A percentile compares a stretch with the other conserved stretches of the same genome.
These are phyloP conservation scores for Drosophila truncata DNA, from an alignment of 1,140 invertebrate genomes.

Conservation along the genomic window DNA sequence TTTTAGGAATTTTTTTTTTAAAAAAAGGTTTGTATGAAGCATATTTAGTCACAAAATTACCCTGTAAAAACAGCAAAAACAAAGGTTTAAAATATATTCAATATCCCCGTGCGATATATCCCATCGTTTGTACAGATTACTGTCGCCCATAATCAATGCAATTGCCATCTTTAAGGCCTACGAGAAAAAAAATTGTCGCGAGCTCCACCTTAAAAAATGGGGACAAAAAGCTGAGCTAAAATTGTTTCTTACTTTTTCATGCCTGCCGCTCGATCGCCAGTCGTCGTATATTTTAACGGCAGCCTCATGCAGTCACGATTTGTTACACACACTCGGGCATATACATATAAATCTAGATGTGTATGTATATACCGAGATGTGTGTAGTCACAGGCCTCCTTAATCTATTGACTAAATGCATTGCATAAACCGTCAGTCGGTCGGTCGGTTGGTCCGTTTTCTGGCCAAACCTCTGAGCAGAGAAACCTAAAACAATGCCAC, in stretches of 20 bases:
- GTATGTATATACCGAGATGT: constrained; percentile 44
- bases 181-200: constrained; percentile 45
- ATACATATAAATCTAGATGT: constrained; percentile 49
- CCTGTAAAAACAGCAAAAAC: no score
- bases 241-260: constrained; percentile 31
- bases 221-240: constrained; percentile 33
- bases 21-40: no score
- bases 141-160: constrained; percentile 24
- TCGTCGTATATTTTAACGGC: constrained; percentile 73
- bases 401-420: constrained; percentile 76
- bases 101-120: not conserved
- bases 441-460: not conserved
- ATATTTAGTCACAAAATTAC: no score
- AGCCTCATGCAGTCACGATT: constrained; percentile 82
- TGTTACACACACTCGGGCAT: constrained; percentile 48
- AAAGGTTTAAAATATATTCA: not conserved
- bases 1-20: no score
- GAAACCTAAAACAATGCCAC: constrained; percentile 59
- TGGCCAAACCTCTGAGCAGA: constrained; percentile 48
- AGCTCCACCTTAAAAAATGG: constrained; percentile 76
- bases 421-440: constrained; percentile 50
- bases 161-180: constrained; percentile 31
- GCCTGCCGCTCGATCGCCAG: constrained; percentile 55
- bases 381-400: constrained; percentile 48
- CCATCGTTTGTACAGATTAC: constrained; percentile 24